phyloP scores from a whole-genome alignment of 2,113 vertebrate species.

The Hipposideros armiger region DNA sequence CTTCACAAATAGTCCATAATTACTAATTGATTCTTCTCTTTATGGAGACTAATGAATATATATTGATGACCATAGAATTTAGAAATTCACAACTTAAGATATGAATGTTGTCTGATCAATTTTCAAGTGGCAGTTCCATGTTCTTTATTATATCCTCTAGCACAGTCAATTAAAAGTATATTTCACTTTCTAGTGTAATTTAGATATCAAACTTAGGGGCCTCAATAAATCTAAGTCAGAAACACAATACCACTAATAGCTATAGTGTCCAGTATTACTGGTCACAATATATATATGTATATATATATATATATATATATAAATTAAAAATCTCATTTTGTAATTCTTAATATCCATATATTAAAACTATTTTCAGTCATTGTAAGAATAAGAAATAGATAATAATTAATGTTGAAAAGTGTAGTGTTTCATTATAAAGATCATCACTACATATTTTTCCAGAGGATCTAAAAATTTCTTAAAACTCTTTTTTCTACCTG shows the following conservation, averaged over 20 bases:
- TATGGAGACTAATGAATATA: neutral
- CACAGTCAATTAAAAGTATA: neutral
- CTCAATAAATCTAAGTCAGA: neutral
- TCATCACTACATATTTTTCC: neutral
- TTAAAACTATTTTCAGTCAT: neutral
- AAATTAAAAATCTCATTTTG: neutral
- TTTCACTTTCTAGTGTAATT: neutral
- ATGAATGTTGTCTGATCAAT: neutral
- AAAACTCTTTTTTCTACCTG: neutral
- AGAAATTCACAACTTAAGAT: neutral
- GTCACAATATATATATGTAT: neutral
- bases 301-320: neutral
- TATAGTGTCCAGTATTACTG: neutral
- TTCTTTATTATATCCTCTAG: neutral
- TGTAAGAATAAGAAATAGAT: neutral
- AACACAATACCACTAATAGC: neutral
- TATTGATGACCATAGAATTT: neutral
- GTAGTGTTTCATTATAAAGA: neutral
- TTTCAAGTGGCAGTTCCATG: neutral
- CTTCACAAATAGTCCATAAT: neutral
- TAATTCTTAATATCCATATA: neutral
- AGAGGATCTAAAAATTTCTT: slow-evolving; percentile 11
- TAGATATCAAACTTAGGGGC: neutral
- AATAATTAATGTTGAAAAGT: neutral
- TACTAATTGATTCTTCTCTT: neutral